Conservation (phyloP, 2,113 vertebrate species). For the Cyanoramphus novaezelandiae region DNA sequence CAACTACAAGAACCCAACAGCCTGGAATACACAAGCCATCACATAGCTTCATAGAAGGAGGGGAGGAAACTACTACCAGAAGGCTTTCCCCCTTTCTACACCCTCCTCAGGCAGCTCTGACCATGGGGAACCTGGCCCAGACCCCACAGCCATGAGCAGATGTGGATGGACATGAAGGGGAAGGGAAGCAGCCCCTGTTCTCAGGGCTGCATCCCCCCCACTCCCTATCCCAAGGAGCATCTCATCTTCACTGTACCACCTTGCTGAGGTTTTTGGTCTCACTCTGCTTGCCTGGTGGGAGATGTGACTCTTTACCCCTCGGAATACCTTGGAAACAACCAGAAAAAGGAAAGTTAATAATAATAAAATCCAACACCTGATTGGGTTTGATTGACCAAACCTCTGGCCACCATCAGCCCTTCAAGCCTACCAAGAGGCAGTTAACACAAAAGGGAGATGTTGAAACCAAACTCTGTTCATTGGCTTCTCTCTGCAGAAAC, state of each 20-base stretch:
- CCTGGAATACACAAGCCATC: background rate
- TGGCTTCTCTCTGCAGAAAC: rapidly evolving
- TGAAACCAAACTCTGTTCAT: background rate
- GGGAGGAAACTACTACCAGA: background rate
- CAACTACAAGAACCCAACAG: background rate
- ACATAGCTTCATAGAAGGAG: background rate
- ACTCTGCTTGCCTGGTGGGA: background rate
- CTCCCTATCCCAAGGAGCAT: background rate
- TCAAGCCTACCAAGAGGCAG: background rate
- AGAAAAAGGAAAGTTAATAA: background rate
- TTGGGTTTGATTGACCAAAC: background rate
- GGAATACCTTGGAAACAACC: background rate
- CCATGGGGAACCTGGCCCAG: background rate
- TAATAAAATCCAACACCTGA: background rate
- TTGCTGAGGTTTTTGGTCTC: background rate
- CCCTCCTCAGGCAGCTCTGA: background rate
- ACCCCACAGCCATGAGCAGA: rapidly evolving
- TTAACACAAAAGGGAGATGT: background rate
- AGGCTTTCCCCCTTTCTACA: background rate
- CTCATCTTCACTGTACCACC: background rate
- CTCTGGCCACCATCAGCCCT: background rate
- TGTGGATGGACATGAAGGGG: background rate
- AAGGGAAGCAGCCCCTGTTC: background rate
- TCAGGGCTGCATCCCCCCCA: too few relatives aligned
- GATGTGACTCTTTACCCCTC: background rate